A percentile compares a stretch with the other conserved stretches of the same genome.
Evolutionary conservation across 2,888 invertebrate species (phyloP).

Genomic region (Rhogogaster chlorosoma): DNA sequence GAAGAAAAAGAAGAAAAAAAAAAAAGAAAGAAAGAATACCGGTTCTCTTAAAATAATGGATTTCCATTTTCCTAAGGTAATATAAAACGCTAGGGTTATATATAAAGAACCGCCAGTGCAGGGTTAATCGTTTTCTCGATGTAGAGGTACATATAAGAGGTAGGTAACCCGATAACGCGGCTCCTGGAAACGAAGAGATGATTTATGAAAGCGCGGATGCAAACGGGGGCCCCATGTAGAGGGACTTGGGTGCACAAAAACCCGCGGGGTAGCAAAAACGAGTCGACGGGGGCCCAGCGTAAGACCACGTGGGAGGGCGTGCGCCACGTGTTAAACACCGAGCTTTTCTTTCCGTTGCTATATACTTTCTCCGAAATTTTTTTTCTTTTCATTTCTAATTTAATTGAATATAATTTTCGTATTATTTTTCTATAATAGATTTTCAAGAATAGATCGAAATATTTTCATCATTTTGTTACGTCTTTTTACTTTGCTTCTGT

Average conservation of each 20-base stretch:
- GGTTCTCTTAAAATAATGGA: background rate
- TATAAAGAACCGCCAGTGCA: background rate
- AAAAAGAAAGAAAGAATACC: background rate
- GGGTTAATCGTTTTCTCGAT: background rate
- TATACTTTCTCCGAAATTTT: background rate
- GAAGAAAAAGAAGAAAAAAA: background rate
- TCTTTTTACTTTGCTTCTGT: background rate
- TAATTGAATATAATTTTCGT: background rate
- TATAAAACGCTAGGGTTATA: background rate
- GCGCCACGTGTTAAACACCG: conserved; percentile 54
- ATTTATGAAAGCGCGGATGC: conserved; percentile 61
- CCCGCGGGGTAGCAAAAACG: conserved; percentile 52
- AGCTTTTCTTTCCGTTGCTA: background rate
- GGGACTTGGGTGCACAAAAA: conserved; percentile 51
- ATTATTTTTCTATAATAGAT: background rate
- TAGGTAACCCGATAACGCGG: conserved; percentile 22
- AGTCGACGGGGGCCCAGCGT: conserved; percentile 42
- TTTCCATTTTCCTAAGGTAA: background rate
- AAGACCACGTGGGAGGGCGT: conserved; percentile 55
- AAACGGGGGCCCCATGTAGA: conserved; percentile 52
- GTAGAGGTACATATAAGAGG: background rate
- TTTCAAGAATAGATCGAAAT: background rate
- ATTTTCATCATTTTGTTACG: background rate
- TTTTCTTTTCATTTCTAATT: background rate
- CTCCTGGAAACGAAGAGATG: conserved; percentile 59